Evolutionary conservation across 2,888 invertebrate genomes (phyloP).

Genomic region (Neoascia interrupta): DNA sequence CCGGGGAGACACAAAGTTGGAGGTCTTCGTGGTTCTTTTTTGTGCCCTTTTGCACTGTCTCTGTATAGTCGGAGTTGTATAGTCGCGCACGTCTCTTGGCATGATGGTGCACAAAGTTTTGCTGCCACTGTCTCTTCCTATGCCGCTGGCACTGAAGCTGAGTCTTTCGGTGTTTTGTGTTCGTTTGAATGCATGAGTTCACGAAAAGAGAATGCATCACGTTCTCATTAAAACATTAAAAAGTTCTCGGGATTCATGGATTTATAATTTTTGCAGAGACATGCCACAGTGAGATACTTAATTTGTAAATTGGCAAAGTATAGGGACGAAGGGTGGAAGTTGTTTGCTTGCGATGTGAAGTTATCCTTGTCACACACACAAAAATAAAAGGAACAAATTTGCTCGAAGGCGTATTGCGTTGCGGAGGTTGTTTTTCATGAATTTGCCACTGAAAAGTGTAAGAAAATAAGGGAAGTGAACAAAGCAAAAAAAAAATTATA

Average conservation of each 20-base stretch:
- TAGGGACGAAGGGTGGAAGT: not conserved
- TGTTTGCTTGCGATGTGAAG: constrained; percentile 35
- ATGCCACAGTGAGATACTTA: constrained; percentile 63
- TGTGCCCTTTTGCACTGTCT: not conserved
- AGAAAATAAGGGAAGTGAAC: not conserved
- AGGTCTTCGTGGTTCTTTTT: constrained; percentile 7
- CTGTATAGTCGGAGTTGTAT: constrained; percentile 16
- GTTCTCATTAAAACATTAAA: constrained; percentile 70
- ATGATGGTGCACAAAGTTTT: constrained; percentile 20
- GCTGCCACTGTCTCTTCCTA: not conserved
- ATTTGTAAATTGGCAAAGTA: constrained; percentile 58
- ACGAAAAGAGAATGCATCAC: constrained; percentile 56
- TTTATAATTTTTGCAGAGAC: constrained; percentile 68
- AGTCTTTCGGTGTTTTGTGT: constrained; percentile 36
- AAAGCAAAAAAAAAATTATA: not conserved
- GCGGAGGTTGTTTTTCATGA: constrained; percentile 12
- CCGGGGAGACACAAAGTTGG: constrained; percentile 39
- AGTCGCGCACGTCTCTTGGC: constrained; percentile 24
- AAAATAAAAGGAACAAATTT: constrained; percentile 42
- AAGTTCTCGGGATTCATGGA: constrained; percentile 65
- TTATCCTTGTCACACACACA: constrained; percentile 30
- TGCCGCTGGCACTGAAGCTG: not conserved
- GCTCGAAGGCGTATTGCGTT: not conserved
- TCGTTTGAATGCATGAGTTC: constrained; percentile 51
- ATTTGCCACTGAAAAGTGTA: constrained; percentile 5